Evolutionary conservation across 2,113 vertebrate genomes (phyloP).

Genomic region (Pholis gunnellus): DNA sequence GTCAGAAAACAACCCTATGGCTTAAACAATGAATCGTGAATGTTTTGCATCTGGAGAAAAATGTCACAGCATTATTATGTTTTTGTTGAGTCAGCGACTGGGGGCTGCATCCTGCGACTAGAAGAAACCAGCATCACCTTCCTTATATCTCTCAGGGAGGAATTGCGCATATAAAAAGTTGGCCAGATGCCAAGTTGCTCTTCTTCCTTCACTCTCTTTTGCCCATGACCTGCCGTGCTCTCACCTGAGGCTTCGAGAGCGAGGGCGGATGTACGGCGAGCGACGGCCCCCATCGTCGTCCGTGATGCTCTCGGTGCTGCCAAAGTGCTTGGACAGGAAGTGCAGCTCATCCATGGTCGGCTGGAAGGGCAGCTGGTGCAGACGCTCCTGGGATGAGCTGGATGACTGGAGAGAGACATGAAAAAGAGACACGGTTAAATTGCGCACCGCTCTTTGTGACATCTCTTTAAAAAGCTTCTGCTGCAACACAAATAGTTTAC

Average conservation of each 20-base stretch:
- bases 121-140: not conserved
- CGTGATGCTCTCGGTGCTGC: slow-evolving; percentile 92
- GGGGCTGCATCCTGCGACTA: not conserved
- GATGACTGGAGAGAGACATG: slow-evolving; percentile 85
- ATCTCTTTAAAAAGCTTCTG: slow-evolving; percentile 14
- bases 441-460: slow-evolving; percentile 3
- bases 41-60: not conserved
- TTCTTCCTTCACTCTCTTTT: not conserved
- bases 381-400: slow-evolving; percentile 93
- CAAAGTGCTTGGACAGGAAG: slow-evolving; percentile 93
- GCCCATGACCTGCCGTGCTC: not conserved
- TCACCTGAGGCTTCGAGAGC: slow-evolving; percentile 93
- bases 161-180: not conserved
- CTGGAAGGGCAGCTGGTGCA: slow-evolving; percentile 93
- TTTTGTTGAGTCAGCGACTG: not conserved
- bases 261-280: slow-evolving; percentile 88
- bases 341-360: slow-evolving; percentile 92
- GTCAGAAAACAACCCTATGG: not conserved
- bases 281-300: slow-evolving; percentile 90
- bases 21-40: not conserved
- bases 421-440: slow-evolving; percentile 35
- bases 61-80: not conserved
- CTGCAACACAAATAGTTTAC: slow-evolving; percentile 24
- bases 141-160: not conserved
- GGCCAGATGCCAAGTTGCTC: not conserved